Evolutionary conservation across 92 coral and sea anemone genomes (phyloP).

Genomic region (Pocillopora meandrina): DNA sequence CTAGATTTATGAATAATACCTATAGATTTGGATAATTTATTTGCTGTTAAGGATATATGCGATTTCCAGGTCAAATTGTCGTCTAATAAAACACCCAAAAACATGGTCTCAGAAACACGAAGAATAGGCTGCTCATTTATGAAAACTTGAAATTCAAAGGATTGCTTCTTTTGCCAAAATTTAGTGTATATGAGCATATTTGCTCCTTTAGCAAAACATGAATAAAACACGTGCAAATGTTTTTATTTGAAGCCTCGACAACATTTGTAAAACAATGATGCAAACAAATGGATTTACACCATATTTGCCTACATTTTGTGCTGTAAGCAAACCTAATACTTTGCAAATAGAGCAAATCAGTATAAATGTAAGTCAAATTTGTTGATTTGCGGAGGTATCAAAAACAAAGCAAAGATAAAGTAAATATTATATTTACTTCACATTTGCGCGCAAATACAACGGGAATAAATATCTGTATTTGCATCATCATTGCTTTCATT

Average conservation of each 20-base stretch:
- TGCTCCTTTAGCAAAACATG: neutral
- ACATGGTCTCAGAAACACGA: too few species aligned
- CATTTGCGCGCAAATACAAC: neutral
- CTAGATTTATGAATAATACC: too few species aligned
- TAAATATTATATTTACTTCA: neutral
- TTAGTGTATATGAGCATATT: neutral
- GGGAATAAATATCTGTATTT: neutral
- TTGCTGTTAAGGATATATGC: too few species aligned
- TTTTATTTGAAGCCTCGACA: too few species aligned
- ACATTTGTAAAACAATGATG: neutral
- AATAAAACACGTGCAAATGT: too few species aligned
- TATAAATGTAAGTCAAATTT: neutral
- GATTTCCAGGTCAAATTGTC: too few species aligned
- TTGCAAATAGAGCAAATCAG: neutral
- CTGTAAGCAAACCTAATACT: neutral
- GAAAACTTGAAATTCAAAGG: too few species aligned
- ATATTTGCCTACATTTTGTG: neutral
- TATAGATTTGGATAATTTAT: too few species aligned
- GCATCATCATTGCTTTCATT: neutral
- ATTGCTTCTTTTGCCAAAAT: too few species aligned
- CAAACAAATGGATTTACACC: neutral
- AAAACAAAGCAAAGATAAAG: conserved; percentile 2
- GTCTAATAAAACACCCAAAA: too few species aligned
- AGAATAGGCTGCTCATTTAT: too few species aligned
- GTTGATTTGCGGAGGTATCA: conserved; percentile 2